Percentiles rank a stretch among this genome's conserved stretches.
phyloP scores from a whole-genome alignment of 2,888 invertebrate genomes.

The Pteria penguin region DNA sequence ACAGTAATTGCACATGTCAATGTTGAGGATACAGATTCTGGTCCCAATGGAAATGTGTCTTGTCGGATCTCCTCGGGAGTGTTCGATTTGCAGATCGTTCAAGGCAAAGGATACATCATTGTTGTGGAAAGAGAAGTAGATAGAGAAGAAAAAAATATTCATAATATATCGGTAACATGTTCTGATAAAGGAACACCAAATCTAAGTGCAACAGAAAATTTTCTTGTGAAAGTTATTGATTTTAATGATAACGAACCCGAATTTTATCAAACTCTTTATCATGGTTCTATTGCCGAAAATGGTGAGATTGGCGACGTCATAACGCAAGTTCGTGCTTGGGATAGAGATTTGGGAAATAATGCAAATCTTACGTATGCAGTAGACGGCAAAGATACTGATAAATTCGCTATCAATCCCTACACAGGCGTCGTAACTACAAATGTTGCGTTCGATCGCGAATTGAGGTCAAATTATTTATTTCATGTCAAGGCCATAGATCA shows the following conservation, averaged over 20 bases:
- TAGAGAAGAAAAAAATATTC: slow-evolving; percentile 54
- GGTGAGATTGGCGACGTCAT: slow-evolving; percentile 58
- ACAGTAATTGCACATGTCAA: slow-evolving; percentile 68
- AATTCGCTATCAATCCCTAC: slow-evolving; percentile 84
- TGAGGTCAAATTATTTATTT: slow-evolving; percentile 46
- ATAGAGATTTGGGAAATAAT: slow-evolving; percentile 59
- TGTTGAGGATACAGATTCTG: slow-evolving; percentile 70
- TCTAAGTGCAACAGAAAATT: slow-evolving; percentile 45
- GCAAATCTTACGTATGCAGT: slow-evolving; percentile 50
- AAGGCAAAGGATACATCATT: slow-evolving; percentile 52
- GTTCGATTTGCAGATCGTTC: slow-evolving; percentile 52
- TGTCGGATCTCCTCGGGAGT: slow-evolving; percentile 60
- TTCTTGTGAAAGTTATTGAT: slow-evolving; percentile 64
- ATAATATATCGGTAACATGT: slow-evolving; percentile 60
- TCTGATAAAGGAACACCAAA: slow-evolving; percentile 60
- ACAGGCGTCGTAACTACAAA: slow-evolving; percentile 79
- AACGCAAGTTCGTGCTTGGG: slow-evolving; percentile 61
- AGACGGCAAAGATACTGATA: slow-evolving; percentile 37
- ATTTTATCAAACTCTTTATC: slow-evolving; percentile 58
- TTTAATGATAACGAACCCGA: slow-evolving; percentile 69
- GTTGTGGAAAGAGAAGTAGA: slow-evolving; percentile 58
- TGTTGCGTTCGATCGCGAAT: slow-evolving; percentile 56
- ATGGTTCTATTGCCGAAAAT: slow-evolving; percentile 62
- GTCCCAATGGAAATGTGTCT: slow-evolving; percentile 64
- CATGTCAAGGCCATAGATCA: slow-evolving; percentile 57